These are phyloP conservation scores for Eurypyga helias DNA, from an alignment of 2,113 vertebrate genomes.

Conservation along the genomic window DNA sequence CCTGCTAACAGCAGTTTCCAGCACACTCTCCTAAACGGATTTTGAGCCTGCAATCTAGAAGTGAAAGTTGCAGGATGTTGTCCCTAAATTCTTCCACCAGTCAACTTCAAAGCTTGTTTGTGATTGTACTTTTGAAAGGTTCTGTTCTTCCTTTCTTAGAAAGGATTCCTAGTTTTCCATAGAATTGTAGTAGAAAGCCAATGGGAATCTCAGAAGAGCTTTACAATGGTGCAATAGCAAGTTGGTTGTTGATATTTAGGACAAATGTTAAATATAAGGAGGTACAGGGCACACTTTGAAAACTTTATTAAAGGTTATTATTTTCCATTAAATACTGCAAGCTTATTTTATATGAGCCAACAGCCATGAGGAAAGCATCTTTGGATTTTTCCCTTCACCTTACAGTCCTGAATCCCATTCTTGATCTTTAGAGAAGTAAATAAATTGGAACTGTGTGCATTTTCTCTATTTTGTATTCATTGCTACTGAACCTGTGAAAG, in stretches of 20 bases:
- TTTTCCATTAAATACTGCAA: neutral
- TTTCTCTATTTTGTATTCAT: neutral
- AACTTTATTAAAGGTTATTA: neutral
- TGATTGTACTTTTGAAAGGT: neutral
- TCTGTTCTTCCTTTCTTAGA: neutral
- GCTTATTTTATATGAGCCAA: neutral
- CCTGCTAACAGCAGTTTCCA: neutral
- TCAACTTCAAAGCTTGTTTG: neutral
- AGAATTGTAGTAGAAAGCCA: neutral
- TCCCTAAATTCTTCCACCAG: neutral
- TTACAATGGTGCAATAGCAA: neutral
- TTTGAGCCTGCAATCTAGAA: neutral
- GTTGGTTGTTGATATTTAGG: neutral
- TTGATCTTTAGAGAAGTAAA: neutral
- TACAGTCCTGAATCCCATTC: neutral
- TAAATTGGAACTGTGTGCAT: neutral
- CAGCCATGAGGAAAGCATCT: neutral
- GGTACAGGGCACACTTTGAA: neutral
- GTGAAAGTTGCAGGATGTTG: neutral
- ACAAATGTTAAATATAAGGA: neutral
- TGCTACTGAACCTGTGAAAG: neutral
- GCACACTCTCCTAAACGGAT: neutral
- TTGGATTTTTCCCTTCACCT: neutral
- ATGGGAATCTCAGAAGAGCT: neutral
- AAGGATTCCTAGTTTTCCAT: neutral